Base-by-base conservation (phyloP, 2,888 invertebrate species). In the Drosophila subquinaria region DNA sequence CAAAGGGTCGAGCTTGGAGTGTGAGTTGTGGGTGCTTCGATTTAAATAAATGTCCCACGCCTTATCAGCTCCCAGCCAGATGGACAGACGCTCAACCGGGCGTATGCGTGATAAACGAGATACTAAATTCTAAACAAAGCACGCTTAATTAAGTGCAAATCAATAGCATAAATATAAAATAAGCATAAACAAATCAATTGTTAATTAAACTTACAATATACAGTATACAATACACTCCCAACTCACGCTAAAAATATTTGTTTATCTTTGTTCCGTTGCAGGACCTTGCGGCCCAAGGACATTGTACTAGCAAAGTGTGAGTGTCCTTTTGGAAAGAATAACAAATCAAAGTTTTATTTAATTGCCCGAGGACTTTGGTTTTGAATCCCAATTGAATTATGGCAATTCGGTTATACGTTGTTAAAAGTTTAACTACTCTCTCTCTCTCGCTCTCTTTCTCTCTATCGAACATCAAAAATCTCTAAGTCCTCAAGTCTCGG, bases 101-200 rank as follows among this genome's bases (percentile, higher is more conserved):
- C 73, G 68, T 57, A 57, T 72, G 73, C 62, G 35, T 67, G 67
- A 77, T 76, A 59, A 55, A 51, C 50, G 50, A 55, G 36, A 50
- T 40, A 30, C 11, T 40, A 40, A 42, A 43, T 15, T 50, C 15
- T 30, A 9, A 15, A 13, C 51, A 23, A 45, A 23, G 11, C n/a
- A 23, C n/a, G 43, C 35, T 45, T 56, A n/a, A 45, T 56, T 56
- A 35, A 20, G 42, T 40, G 36, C 33, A 33, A 11, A 62, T 40
- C 53, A 48, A 53, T 66, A 40, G 55, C 11, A 17, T 10, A 45
- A 20, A 53, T 53, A 15, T 27, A 15, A 38, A 15, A 40, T 40
- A 55, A 56, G 20, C 20, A 43, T 17, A n/a, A 20, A 11, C 23
- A 33, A 45, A 30, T 38, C 3, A 55, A 43, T 13, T 42, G 13